Base-by-base conservation (phyloP, 2,888 invertebrate species). In the Spodoptera picta region DNA sequence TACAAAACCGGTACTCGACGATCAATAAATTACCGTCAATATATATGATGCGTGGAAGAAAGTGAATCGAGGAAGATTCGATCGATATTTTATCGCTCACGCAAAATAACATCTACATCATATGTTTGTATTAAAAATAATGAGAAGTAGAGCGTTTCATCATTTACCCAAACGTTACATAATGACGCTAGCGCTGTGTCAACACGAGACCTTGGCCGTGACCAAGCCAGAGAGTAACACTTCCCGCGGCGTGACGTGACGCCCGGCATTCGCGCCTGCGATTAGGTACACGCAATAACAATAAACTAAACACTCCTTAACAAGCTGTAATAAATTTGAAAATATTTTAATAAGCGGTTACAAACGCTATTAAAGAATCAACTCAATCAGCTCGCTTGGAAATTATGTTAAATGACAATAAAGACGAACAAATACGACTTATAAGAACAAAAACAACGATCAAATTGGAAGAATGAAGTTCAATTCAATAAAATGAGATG, bases 201-300 rank as follows among this genome's bases (percentile, higher is more conserved):
- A 87, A 81, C 86, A 79, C 66, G 76, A 91, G 92, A 92, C 94
- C 94, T 93, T 94, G 93, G 93, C 94, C 93, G 89, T 94, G 94
- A 94, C 93, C 94, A 92, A 86, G 88, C 85, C 82, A 82, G 81
- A 84, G 83, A 82, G 77, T 77, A 81, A 87, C 88, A 87, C 86
- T 91, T 90, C 87, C 89, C 90, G 90, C 89, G 88, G 80, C 84
- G 86, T 85, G 85, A 83, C 86, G 82, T 83, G 84, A 83, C 83
- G 82, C 73, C 77, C 74, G 79, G 81, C 75, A 80, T 79, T 81
- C 80, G 80, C 79, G 80, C 77, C 77, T 72, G 77, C 80, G 84
- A 87, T 87, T 87, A 87, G 85, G 78, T 80, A 84, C 84, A 85
- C 83, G 84, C 83, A 81, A 83, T 79, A 76, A 78, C 69, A 78